Base-by-base conservation (phyloP, 2,888 invertebrate genomes). In the Lapara coniferarum region DNA sequence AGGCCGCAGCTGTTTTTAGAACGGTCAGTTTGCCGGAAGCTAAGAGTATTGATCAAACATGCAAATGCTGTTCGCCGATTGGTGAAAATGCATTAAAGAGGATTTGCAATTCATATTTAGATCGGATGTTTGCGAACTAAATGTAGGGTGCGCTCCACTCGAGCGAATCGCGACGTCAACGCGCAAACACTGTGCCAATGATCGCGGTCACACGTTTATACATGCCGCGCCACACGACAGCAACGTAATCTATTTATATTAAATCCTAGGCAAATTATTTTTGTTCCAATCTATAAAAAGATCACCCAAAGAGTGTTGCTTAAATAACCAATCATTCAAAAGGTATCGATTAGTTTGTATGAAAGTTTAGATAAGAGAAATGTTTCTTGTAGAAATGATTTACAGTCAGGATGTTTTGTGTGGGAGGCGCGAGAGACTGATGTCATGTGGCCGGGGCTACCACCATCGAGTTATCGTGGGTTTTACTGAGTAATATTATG, bases 401-500 rank as follows among this genome's bases (percentile, higher is more conserved):
- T 63, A 63, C 63, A 63, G 63, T 63, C 66, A n/a, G 49, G 56
- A 10, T 55, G 46, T 56, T 16, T 25, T 56, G 49, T 19, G 46
- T 49, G 19, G 46, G 46, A 49, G 13, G 16, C 13, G 59, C 44
- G 19, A 52, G 46, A 25, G 56, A 37, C 71, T 77, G 81, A 75
- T 79, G 77, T 76, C 78, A 80, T 81, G 84, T 80, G 75, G 78
- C 75, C 77, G 75, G 72, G 72, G 59, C 37, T 52, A 51, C 66
- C 83, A 85, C 85, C 83, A 85, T 86, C 85, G 87, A 87, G 80
- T 87, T 84, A 83, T 82, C 81, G 81, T 81, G 79, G 78, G 81
- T 80, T 81, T 77, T 78, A 83, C 69, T 81, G 74, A 76, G 80
- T 82, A 76, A 74, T 78, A 79, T 73, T 75, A 77, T 77, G 77